Conservation (phyloP, 2,113 vertebrate genomes). For the Cisticola juncidis region DNA sequence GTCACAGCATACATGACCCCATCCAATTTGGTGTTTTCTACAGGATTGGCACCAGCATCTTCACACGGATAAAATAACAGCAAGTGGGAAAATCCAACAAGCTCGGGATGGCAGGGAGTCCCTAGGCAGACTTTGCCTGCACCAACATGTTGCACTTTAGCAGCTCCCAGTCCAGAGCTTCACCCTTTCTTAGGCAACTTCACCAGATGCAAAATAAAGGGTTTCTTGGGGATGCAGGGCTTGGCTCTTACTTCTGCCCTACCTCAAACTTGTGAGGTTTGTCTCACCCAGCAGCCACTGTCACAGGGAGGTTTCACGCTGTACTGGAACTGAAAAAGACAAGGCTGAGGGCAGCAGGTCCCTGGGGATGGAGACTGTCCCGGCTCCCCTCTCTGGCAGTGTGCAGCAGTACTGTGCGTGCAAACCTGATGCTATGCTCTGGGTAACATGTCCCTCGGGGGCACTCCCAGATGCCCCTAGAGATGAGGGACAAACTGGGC, state of each 20-base stretch:
- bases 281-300: background rate
- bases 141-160: fast-evolving
- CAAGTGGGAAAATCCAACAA: background rate
- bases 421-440: background rate
- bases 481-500: fast-evolving
- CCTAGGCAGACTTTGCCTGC: fast-evolving
- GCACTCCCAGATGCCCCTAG: background rate
- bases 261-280: background rate
- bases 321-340: background rate
- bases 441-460: fast-evolving
- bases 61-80: conserved; percentile 18
- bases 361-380: background rate
- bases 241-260: background rate
- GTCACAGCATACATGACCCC: background rate
- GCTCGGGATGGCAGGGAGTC: fast-evolving
- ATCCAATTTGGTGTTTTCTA: background rate
- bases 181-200: background rate
- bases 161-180: background rate
- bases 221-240: background rate
- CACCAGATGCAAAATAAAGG: background rate
- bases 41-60: conserved; percentile 22
- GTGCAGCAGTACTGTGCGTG: background rate
- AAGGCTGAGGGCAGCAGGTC: background rate
- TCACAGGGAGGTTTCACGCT: fast-evolving
- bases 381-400: background rate